phyloP scores from a whole-genome alignment of 2,113 vertebrate genomes.

The Lutjanus erythropterus region DNA sequence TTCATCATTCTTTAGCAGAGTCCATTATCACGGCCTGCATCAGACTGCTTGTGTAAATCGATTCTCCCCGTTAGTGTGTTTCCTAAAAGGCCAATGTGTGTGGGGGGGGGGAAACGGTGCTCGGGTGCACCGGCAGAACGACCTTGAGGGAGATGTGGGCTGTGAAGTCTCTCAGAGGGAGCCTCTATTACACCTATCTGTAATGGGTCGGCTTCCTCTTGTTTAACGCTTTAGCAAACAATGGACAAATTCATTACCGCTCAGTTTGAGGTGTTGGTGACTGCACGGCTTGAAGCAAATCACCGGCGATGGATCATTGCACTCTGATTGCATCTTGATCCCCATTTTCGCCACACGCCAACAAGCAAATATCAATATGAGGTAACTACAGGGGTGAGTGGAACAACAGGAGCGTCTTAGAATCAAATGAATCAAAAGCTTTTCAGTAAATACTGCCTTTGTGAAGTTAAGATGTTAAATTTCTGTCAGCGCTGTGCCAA shows the following conservation, averaged over 20 bases:
- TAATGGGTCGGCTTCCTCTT: slow-evolving; percentile 7
- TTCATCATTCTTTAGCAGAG: not conserved
- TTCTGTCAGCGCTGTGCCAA: not conserved
- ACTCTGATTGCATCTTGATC: slow-evolving; percentile 20
- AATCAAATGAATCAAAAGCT: not conserved
- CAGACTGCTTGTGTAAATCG: not conserved
- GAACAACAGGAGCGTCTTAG: not conserved
- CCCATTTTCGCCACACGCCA: not conserved
- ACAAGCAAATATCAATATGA: slow-evolving; percentile 4
- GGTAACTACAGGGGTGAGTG: not conserved
- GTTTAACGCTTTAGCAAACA: slow-evolving; percentile 36
- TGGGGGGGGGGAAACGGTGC: not conserved
- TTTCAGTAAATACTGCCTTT: not conserved
- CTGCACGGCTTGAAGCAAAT: slow-evolving; percentile 1
- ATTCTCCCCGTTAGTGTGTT: slow-evolving; percentile 14
- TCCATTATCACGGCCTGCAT: slow-evolving; percentile 35
- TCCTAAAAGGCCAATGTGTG: slow-evolving; percentile 16
- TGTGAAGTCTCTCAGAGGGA: slow-evolving; percentile 26
- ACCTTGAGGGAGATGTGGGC: slow-evolving; percentile 29
- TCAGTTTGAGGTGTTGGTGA: slow-evolving; percentile 3
- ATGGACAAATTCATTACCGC: slow-evolving; percentile 27
- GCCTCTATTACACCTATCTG: not conserved
- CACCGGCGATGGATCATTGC: slow-evolving; percentile 9
- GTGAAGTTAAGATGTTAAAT: not conserved
- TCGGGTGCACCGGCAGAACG: not conserved